These are phyloP conservation scores for Drosophila pruinosa DNA, from an alignment of 1,140 invertebrate genomes.

Conservation along the genomic window DNA sequence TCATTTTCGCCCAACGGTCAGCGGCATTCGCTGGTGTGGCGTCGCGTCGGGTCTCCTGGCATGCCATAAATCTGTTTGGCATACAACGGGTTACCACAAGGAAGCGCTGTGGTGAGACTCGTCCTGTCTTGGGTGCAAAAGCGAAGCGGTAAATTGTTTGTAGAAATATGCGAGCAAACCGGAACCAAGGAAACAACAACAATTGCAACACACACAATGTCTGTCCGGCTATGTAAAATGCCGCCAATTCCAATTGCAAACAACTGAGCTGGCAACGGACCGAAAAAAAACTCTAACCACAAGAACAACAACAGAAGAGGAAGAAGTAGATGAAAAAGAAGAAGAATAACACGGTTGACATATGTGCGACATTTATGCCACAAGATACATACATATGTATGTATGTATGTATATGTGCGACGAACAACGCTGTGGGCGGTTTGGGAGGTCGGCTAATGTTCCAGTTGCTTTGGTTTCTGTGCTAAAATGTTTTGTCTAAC, in stretches of 20 bases:
- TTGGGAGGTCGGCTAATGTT: slow-evolving; percentile 65
- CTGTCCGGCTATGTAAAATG: slow-evolving; percentile 50
- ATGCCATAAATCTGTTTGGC: slow-evolving; percentile 67
- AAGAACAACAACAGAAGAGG: neutral
- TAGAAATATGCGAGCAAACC: slow-evolving; percentile 38
- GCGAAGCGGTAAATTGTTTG: slow-evolving; percentile 43
- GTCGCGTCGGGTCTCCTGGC: slow-evolving; percentile 34
- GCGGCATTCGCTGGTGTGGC: slow-evolving; percentile 1
- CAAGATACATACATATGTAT: slow-evolving; percentile 51
- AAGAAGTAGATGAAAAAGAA: neutral
- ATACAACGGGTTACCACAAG: slow-evolving; percentile 28
- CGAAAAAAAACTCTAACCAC: neutral
- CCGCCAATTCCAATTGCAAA: slow-evolving; percentile 61
- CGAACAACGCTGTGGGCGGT: slow-evolving; percentile 10
- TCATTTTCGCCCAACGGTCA: slow-evolving; percentile 67
- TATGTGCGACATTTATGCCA: slow-evolving; percentile 72
- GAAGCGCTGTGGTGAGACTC: slow-evolving; percentile 35
- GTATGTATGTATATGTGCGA: no score
- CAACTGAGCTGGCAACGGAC: slow-evolving; percentile 52
- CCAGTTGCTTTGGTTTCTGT: slow-evolving; percentile 81
- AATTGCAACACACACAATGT: slow-evolving; percentile 39
- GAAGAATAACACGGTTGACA: slow-evolving; percentile 47
- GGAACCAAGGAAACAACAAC: slow-evolving; percentile 76
- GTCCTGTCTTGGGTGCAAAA: slow-evolving; percentile 19
- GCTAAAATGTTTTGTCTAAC: slow-evolving; percentile 74